phyloP scores from a whole-genome alignment of 2,797 vertebrate genomes.

The Cyprinella venusta region DNA sequence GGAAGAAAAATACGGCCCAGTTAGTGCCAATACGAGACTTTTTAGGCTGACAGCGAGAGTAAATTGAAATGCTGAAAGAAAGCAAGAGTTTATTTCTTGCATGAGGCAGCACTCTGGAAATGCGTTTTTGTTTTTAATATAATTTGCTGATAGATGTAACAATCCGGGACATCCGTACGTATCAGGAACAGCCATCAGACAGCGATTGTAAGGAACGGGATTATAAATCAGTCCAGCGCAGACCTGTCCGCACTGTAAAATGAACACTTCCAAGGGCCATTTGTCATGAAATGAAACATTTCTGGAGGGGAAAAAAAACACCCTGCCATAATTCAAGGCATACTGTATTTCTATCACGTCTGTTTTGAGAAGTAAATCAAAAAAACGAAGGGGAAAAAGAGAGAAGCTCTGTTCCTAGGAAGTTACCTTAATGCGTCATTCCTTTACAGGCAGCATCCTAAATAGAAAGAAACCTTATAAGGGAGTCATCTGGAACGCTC shows the following conservation, averaged over 20 bases:
- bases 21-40: constrained; percentile 38
- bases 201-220: constrained; percentile 63
- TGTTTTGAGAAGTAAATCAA: constrained; percentile 51
- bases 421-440: neutral
- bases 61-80: constrained; percentile 20
- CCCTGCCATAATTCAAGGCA: constrained; percentile 60
- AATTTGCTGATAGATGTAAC: constrained; percentile 69
- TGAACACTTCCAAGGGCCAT: constrained; percentile 48
- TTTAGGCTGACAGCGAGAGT: constrained; percentile 16
- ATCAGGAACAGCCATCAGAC: constrained; percentile 63
- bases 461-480: neutral
- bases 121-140: constrained; percentile 38
- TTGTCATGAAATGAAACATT: constrained; percentile 70
- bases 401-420: neutral
- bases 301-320: constrained; percentile 52
- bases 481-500: neutral
- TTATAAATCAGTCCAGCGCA: constrained; percentile 69
- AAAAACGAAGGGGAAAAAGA: constrained; percentile 49
- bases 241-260: constrained; percentile 45
- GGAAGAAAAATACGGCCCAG: constrained; percentile 19
- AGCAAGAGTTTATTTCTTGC: constrained; percentile 56
- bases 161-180: constrained; percentile 74
- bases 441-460: neutral
- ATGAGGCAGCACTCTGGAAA: constrained; percentile 48
- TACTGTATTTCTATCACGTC: constrained; percentile 35